Evolutionary conservation across 1,140 invertebrate genomes (phyloP).

Genomic region (Camponotus floridanus): DNA sequence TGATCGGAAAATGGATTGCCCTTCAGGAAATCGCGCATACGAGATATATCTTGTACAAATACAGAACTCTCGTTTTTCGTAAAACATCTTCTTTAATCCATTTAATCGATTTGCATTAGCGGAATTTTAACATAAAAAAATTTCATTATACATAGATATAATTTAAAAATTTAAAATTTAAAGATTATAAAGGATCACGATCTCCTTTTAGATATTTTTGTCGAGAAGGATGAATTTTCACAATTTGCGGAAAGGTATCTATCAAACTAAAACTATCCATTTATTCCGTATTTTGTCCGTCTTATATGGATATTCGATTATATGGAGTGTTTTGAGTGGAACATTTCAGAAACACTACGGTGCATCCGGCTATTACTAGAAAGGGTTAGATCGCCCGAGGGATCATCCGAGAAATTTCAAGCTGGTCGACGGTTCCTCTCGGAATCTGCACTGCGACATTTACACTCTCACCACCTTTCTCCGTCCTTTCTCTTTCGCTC

Average conservation of each 20-base stretch:
- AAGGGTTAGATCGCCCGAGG: conserved; percentile 43
- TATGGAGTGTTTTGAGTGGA: conserved; percentile 2
- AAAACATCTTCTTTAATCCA: not conserved
- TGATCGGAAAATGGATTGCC: conserved; percentile 35
- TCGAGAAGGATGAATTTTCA: not conserved
- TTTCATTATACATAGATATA: not conserved
- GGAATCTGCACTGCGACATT: conserved; percentile 76
- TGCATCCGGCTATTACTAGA: conserved; percentile 36
- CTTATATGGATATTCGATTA: conserved; percentile 38
- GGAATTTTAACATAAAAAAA: not conserved
- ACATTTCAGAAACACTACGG: conserved; percentile 53
- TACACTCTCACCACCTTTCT: conserved; percentile 60
- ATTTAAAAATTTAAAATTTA: not conserved
- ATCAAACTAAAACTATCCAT: conserved; percentile 24
- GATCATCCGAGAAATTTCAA: conserved; percentile 67
- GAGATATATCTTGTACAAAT: not conserved
- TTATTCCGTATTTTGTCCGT: conserved; percentile 14
- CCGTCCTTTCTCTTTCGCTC: conserved; percentile 18
- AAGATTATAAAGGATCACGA: not conserved
- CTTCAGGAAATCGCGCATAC: not conserved
- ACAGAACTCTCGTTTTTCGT: not conserved
- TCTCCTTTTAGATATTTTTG: not conserved
- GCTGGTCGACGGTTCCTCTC: conserved; percentile 61
- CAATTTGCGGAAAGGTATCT: not conserved
- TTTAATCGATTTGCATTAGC: not conserved